Evolutionary conservation across 1,140 invertebrate species (phyloP).

Genomic region (Calephelis virginiensis): DNA sequence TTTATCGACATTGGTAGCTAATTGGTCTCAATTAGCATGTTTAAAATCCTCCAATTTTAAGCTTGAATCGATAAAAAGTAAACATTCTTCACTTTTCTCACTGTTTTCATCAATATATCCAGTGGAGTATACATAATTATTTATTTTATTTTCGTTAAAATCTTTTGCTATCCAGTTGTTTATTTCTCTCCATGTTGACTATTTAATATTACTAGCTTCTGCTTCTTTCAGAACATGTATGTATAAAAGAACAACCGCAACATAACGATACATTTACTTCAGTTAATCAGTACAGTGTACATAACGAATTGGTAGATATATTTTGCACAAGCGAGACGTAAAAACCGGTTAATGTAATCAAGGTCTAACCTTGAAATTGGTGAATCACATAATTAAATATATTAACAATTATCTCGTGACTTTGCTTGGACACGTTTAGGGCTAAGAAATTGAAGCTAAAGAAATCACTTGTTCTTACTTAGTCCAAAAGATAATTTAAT

Average conservation of each 20-base stretch:
- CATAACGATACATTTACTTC: not conserved
- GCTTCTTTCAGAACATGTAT: not conserved
- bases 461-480: too few species aligned
- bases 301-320: too few species aligned
- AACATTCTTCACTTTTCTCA: slow-evolving; percentile 2
- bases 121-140: not conserved
- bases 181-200: not conserved
- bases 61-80: slow-evolving; percentile 6
- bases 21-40: not conserved
- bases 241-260: not conserved
- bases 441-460: too few species aligned
- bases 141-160: not conserved
- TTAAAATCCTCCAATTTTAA: not conserved
- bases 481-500: too few species aligned
- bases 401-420: too few species aligned
- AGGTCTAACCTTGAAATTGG: too few species aligned
- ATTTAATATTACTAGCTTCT: not conserved
- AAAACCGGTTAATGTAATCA: too few species aligned
- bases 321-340: too few species aligned
- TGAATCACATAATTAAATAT: too few species aligned
- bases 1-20: not conserved
- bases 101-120: not conserved
- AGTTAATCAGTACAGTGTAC: too few species aligned
- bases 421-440: too few species aligned
- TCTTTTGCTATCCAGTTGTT: not conserved